phyloP scores from a whole-genome alignment of 2,113 vertebrate species.

The Rhipidura dahli region DNA sequence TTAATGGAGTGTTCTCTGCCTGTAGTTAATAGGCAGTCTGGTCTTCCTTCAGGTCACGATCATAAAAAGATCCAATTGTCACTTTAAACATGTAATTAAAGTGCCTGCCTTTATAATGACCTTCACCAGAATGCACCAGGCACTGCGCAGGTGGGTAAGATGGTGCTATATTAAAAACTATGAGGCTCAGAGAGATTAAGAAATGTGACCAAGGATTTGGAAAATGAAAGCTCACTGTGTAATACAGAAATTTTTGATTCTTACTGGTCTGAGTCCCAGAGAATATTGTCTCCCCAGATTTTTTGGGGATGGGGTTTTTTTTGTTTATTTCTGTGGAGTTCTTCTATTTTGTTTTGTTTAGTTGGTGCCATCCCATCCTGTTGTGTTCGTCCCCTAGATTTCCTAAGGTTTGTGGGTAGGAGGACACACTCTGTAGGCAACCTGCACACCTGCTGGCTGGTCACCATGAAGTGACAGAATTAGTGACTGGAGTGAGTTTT shows the following conservation, averaged over 20 bases:
- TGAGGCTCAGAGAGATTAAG: background rate
- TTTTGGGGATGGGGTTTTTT: background rate
- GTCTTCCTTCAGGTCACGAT: background rate
- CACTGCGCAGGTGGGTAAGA: background rate
- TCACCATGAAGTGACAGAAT: background rate
- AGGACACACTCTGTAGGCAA: background rate
- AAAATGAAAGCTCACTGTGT: background rate
- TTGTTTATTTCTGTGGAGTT: background rate
- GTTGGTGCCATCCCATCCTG: fast-evolving
- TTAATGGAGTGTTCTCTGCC: background rate
- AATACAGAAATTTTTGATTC: background rate
- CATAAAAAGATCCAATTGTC: background rate
- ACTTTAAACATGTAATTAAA: background rate
- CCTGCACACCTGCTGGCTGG: background rate
- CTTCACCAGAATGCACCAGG: background rate
- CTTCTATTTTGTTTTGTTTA: background rate
- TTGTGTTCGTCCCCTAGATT: background rate
- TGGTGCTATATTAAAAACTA: background rate
- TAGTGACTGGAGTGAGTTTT: background rate
- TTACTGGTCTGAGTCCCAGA: background rate
- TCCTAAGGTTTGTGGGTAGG: background rate
- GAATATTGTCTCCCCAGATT: background rate
- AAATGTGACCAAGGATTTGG: background rate
- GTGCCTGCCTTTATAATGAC: background rate
- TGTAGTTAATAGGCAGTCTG: background rate